These are phyloP conservation scores for Emydura subglobosa DNA, from an alignment of 2,113 vertebrate genomes.

Conservation along the genomic window DNA sequence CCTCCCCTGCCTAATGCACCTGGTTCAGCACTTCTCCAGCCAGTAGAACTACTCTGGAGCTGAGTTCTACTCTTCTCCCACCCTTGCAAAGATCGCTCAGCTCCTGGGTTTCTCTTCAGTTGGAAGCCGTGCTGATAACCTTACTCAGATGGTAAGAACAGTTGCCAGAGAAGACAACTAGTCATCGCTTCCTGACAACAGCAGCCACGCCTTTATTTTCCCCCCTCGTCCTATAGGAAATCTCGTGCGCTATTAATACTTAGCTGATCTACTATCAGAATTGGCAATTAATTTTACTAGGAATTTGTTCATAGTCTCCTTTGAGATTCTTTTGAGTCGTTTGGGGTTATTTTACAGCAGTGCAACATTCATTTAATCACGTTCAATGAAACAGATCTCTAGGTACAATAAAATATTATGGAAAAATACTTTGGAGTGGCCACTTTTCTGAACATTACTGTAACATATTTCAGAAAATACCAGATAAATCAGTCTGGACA, in stretches of 20 bases:
- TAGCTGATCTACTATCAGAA: conserved; percentile 58
- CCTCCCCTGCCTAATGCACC: not conserved
- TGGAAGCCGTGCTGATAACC: not conserved
- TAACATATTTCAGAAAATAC: conserved; percentile 52
- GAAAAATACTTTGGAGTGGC: conserved; percentile 61
- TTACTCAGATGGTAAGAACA: not conserved
- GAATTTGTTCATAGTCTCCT: conserved; percentile 60
- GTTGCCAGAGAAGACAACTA: not conserved
- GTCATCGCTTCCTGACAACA: too few species aligned
- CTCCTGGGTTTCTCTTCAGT: not conserved
- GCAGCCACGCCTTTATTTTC: not conserved
- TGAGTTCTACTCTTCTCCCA: not conserved
- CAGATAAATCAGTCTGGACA: not conserved
- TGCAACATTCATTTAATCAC: conserved; percentile 56
- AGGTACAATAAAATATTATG: conserved; percentile 67
- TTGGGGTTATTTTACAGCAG: conserved; percentile 56
- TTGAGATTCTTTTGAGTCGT: conserved; percentile 62
- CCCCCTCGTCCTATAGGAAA: not conserved
- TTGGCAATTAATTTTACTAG: conserved; percentile 59
- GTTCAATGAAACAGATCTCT: conserved; percentile 70
- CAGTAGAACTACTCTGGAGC: not conserved
- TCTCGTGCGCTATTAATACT: conserved; percentile 48
- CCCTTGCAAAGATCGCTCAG: accelerated
- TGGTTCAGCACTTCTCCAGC: not conserved
- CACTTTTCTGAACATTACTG: conserved; percentile 62